A percentile compares a stretch with the other conserved stretches of the same genome.
These are phyloP conservation scores for Pelecanoides urinatrix DNA, from an alignment of 2,113 vertebrate genomes.

Conservation along the genomic window DNA sequence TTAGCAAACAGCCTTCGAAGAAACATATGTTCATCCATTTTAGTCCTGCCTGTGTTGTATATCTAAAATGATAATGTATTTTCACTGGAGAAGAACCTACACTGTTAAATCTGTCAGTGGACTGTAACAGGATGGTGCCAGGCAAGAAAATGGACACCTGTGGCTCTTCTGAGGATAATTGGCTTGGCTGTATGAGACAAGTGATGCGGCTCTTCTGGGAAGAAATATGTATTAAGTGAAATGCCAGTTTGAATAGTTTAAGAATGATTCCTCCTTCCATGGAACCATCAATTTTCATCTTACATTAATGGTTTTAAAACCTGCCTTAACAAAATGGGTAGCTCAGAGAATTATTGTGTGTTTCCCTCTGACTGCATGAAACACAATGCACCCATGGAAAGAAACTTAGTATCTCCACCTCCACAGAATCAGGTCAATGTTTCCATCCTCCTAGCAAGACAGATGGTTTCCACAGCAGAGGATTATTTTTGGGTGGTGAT, in stretches of 20 bases:
- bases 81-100: neutral
- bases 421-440: neutral
- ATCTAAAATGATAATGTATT: neutral
- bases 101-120: neutral
- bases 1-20: constrained; percentile 21
- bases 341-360: neutral
- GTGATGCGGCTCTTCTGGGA: neutral
- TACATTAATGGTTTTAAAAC: neutral
- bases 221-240: neutral
- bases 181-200: neutral
- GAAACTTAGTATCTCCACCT: neutral
- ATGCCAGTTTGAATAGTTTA: neutral
- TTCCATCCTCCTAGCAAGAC: neutral
- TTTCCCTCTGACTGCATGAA: neutral
- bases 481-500: neutral
- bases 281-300: neutral
- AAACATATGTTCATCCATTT: neutral
- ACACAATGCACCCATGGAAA: neutral
- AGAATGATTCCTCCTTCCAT: neutral
- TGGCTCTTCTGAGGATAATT: neutral
- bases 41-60: neutral
- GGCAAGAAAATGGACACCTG: neutral
- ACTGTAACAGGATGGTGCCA: neutral
- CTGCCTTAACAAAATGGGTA: neutral
- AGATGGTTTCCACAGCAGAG: neutral